Evolutionary conservation across 1,140 invertebrate genomes (phyloP).

Genomic region (Dufourea novaeangliae): DNA sequence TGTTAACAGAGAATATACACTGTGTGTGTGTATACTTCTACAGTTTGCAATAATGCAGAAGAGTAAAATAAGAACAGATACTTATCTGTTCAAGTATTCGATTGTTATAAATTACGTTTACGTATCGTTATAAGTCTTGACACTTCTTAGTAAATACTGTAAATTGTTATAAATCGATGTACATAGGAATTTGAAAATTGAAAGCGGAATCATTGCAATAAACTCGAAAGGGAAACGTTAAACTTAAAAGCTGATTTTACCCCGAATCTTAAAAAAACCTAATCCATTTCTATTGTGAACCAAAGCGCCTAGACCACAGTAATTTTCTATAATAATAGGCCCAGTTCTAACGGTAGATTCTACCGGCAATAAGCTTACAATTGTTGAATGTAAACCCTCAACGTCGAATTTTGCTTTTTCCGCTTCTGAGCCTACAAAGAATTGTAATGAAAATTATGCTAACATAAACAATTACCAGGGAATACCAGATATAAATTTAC

Average conservation of each 20-base stretch:
- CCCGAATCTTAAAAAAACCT: slow-evolving; percentile 93
- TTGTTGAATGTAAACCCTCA: slow-evolving; percentile 82
- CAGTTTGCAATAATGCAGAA: background rate
- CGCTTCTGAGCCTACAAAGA: slow-evolving; percentile 69
- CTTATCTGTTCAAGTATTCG: background rate
- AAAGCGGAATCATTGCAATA: background rate
- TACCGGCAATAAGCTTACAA: slow-evolving; percentile 64
- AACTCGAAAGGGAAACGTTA: background rate
- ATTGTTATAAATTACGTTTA: slow-evolving; percentile 10
- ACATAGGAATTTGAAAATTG: background rate
- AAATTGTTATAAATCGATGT: slow-evolving; percentile 20
- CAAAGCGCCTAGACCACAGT: slow-evolving; percentile 88
- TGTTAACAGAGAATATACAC: background rate
- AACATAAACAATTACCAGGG: background rate
- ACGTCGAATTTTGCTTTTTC: slow-evolving; percentile 82
- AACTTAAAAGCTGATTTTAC: slow-evolving; percentile 92
- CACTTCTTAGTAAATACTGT: slow-evolving; percentile 43
- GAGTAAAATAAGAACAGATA: background rate
- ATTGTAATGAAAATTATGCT: background rate
- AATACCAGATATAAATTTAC: slow-evolving; percentile 75
- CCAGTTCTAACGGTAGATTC: slow-evolving; percentile 80
- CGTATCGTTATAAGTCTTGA: slow-evolving; percentile 1
- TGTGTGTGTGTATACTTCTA: background rate
- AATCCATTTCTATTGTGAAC: slow-evolving; percentile 92
- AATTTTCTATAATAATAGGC: slow-evolving; percentile 90